Percentiles rank a stretch among this genome's conserved stretches.
These are phyloP conservation scores for Pseudomyrmex flavicornis DNA, from an alignment of 1,140 invertebrate species.

Conservation along the genomic window DNA sequence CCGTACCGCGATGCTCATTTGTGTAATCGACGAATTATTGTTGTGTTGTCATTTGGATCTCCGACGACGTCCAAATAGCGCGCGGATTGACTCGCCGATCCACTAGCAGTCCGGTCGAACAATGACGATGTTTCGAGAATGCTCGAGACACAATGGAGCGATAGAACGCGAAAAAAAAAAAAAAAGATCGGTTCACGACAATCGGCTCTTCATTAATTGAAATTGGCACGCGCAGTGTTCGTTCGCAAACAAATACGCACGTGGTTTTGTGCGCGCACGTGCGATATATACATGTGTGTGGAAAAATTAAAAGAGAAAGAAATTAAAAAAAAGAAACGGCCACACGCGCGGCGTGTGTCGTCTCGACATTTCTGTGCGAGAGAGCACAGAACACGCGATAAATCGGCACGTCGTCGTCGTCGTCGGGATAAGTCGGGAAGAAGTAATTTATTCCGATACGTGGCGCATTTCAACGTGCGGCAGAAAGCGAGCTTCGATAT, in stretches of 20 bases:
- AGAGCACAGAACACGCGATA: neutral
- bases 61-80: neutral
- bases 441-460: slow-evolving; percentile 36
- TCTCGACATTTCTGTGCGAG: slow-evolving; percentile 10
- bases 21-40: slow-evolving; percentile 40
- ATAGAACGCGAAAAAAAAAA: neutral
- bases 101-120: neutral
- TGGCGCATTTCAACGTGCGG: neutral
- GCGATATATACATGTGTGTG: too few species aligned
- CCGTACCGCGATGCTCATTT: slow-evolving; percentile 26
- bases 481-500: too few species aligned
- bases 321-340: too few species aligned
- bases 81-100: neutral
- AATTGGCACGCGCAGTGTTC: neutral
- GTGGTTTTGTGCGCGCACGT: too few species aligned
- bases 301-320: too few species aligned
- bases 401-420: neutral
- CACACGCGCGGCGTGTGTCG: neutral
- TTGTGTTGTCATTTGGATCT: slow-evolving; percentile 6
- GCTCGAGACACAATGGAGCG: neutral
- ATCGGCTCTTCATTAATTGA: slow-evolving; percentile 4
- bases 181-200: neutral
- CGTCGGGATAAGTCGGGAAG: neutral
- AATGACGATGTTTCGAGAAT: slow-evolving; percentile 21
- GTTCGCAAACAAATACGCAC: too few species aligned